Percentiles rank a stretch among this genome's conserved stretches.
These are phyloP conservation scores for Hystrix brachyura DNA, from an alignment of 2,113 vertebrate species.

Conservation along the genomic window DNA sequence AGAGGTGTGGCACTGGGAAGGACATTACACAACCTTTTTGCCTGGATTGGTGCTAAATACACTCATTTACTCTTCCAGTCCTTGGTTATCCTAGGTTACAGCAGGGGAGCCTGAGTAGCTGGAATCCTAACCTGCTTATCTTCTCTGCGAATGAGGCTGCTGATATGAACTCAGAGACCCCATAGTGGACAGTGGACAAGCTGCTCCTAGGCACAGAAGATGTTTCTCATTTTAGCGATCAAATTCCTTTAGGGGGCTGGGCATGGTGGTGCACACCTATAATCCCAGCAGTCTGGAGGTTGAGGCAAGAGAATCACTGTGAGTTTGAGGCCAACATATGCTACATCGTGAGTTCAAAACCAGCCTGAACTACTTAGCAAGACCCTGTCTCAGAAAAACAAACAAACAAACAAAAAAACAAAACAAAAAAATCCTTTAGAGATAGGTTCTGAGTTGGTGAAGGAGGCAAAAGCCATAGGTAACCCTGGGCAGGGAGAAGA, in stretches of 20 bases:
- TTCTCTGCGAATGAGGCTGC: constrained; percentile 7
- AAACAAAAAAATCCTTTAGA: background rate
- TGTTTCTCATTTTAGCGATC: constrained; percentile 4
- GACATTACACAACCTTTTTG: background rate
- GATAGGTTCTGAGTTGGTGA: background rate
- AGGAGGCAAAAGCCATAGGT: constrained; percentile 1
- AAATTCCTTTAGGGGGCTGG: background rate
- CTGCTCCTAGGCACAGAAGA: constrained; percentile 22
- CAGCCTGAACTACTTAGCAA: background rate
- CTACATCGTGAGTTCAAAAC: background rate
- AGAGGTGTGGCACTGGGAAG: background rate
- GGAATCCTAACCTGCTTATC: background rate
- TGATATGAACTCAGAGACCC: background rate
- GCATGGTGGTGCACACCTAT: background rate
- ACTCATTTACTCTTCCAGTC: background rate
- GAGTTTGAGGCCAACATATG: background rate
- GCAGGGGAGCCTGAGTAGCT: constrained; percentile 23
- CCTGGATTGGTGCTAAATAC: background rate
- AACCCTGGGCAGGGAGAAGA: background rate
- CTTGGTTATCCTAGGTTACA: background rate
- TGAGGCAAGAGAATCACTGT: background rate
- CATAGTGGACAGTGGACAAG: background rate
- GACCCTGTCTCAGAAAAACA: background rate
- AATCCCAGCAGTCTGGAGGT: background rate
- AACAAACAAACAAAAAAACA: background rate